Conservation (phyloP, 2,888 invertebrate genomes). For the Embidobia sp. region DNA sequence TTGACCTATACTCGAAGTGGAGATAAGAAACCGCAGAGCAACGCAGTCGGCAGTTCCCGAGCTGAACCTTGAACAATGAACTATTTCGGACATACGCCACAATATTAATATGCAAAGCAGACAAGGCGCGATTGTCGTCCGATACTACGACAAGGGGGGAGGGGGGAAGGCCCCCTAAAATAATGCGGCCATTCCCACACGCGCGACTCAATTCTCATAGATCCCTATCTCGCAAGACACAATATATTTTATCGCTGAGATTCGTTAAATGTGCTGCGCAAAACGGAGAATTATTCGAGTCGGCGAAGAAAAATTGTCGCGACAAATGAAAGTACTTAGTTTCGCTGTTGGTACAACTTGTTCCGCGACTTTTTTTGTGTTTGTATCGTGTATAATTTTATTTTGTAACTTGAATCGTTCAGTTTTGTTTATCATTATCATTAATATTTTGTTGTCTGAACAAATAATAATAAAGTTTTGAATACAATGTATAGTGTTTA, state of each 20-base stretch:
- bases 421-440: no score
- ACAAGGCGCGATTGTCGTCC: slow-evolving; percentile 40
- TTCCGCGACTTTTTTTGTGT: no score
- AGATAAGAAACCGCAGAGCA: slow-evolving; percentile 36
- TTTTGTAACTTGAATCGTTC: no score
- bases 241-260: not conserved
- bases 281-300: not conserved
- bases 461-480: no score
- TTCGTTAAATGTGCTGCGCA: slow-evolving; percentile 7
- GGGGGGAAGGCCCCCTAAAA: slow-evolving; percentile 8
- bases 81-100: slow-evolving; percentile 54
- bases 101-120: slow-evolving; percentile 50
- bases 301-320: not conserved
- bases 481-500: no score
- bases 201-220: not conserved
- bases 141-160: slow-evolving; percentile 14
- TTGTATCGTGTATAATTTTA: no score
- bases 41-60: slow-evolving; percentile 44
- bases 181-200: slow-evolving; percentile 35
- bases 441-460: no score
- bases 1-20: slow-evolving; percentile 10
- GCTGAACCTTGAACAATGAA: slow-evolving; percentile 59
- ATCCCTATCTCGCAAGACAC: slow-evolving; percentile 9
- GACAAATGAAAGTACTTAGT: not conserved
- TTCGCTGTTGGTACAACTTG: no score